phyloP scores from a whole-genome alignment of 1,140 invertebrate genomes.

The Homarus americanus region DNA sequence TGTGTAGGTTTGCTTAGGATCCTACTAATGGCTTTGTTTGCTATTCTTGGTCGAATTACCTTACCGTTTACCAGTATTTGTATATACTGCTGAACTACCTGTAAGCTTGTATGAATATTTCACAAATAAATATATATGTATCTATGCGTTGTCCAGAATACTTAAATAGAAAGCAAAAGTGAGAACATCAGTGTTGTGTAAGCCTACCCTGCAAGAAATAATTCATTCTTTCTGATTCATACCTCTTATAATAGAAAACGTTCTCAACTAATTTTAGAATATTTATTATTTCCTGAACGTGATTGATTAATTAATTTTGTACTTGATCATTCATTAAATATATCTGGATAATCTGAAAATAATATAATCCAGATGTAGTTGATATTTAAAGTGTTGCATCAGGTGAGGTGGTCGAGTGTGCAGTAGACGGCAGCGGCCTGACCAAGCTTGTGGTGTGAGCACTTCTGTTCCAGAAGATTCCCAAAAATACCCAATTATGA shows the following conservation, averaged over 20 bases:
- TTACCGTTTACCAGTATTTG: too few species aligned
- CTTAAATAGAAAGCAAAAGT: too few species aligned
- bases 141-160: too few species aligned
- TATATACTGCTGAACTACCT: too few species aligned
- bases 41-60: too few species aligned
- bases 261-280: neutral
- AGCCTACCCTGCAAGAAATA: neutral
- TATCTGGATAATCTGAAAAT: neutral
- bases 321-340: neutral
- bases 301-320: neutral
- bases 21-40: too few species aligned
- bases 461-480: constrained; percentile 1
- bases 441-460: neutral
- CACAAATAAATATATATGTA: too few species aligned
- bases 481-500: constrained; percentile 33
- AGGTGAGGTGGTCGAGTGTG: too few species aligned
- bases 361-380: neutral
- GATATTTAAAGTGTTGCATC: neutral
- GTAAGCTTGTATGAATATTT: too few species aligned
- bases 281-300: neutral
- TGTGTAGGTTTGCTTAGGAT: too few species aligned
- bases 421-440: neutral
- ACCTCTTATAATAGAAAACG: neutral
- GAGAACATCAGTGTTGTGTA: too few species aligned
- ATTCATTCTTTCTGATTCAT: neutral